Evolutionary conservation across 2,797 vertebrate species (phyloP), one percentile per base, ranked within the genome.

Genomic region (Pachyuromys duprasi): DNA sequence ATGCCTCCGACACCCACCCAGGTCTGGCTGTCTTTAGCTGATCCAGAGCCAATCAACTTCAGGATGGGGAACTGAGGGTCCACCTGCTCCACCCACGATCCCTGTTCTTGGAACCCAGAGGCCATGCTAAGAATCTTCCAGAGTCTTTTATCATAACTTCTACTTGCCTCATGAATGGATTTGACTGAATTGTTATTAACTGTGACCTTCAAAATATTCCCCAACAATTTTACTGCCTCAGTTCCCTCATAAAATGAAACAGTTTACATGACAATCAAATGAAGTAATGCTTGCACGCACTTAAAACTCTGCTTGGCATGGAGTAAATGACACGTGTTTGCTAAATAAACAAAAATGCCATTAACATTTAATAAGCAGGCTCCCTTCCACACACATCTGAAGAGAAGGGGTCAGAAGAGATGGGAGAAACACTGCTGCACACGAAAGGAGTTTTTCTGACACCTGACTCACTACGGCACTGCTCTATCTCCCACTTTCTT

Each of bases 171-270:
- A 76, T n/a, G 89, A 95, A 67, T 17, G 24, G 33, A 60, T 31
- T 86, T 24, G 7, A 28, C 33, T 57, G 57, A 36, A 28, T 69
- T 63, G 80, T 63, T 28, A n/a, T 69, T 45, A 79, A 62, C 75
- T 90, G 31, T 39, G n/a, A 92, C 49, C 60, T 17, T 70, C 24
- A 1, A 4, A 4, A 55, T 53, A 24, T 70, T 63, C n/a, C 72
- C 90, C 22, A 91, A 72, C 13, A 81, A 42, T 36, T 75, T 57
- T 49, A 8, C 63, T 63, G 57, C 70, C 76, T 93, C 78, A 11
- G 63, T 89, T 93, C 87, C 26, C 31, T 90, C 78, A 83, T 28
- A 83, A 90, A 74, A 93, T 20, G 53, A 76, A 90, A 75, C 4
- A 55, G 42, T 62, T 17, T 18, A 86, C 31, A n/a, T 69, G 65